Conservation (phyloP, 2,888 invertebrate species). For the Electrophaes corylata region DNA sequence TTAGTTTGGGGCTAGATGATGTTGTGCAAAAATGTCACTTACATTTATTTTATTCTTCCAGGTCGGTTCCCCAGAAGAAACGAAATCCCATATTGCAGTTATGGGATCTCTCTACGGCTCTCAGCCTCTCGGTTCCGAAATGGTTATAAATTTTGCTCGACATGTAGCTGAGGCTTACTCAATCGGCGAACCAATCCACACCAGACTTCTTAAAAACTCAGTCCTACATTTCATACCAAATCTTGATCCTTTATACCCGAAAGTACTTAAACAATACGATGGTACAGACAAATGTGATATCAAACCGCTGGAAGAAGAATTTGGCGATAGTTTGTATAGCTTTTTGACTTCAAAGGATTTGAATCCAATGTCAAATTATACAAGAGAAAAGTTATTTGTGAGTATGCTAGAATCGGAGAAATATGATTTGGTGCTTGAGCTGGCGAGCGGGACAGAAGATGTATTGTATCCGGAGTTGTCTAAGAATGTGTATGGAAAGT, state of each 20-base stretch:
- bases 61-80: constrained; percentile 91
- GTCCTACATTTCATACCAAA: constrained; percentile 92
- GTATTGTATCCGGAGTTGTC: constrained; percentile 79
- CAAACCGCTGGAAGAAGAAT: constrained; percentile 79
- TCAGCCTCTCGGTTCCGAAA: constrained; percentile 93
- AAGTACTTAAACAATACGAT: constrained; percentile 60
- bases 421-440: constrained; percentile 89
- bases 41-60: constrained; percentile 66
- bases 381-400: constrained; percentile 85
- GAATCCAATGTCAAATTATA: constrained; percentile 70
- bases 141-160: constrained; percentile 91
- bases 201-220: constrained; percentile 86
- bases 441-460: constrained; percentile 89
- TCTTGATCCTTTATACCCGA: constrained; percentile 63
- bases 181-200: constrained; percentile 87
- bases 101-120: constrained; percentile 92
- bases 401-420: constrained; percentile 86
- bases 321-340: constrained; percentile 86
- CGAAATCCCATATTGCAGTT: constrained; percentile 92
- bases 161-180: constrained; percentile 90
- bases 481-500: constrained; percentile 74
- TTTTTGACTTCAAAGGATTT: constrained; percentile 69
- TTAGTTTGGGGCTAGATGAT: too few species aligned
- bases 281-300: constrained; percentile 65
- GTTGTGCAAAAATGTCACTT: too few species aligned